Evolutionary conservation across 2,888 invertebrate genomes (phyloP).

Genomic region (Ectobius pallidus): DNA sequence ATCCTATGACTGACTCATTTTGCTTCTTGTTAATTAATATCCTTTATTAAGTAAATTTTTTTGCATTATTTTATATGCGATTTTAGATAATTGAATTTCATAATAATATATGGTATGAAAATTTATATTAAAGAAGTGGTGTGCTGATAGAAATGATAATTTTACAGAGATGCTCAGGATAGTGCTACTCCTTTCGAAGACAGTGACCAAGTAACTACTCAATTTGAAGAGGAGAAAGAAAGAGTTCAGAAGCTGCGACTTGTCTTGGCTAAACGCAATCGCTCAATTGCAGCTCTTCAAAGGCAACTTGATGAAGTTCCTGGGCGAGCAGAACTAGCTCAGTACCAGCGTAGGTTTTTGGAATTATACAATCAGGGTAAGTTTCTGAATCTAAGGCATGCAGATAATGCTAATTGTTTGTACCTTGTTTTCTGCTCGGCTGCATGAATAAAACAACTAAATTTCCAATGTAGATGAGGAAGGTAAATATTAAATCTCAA

Average conservation of each 20-base stretch:
- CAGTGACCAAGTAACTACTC: conserved; percentile 55
- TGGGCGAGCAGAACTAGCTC: conserved; percentile 88
- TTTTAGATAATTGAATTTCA: no score
- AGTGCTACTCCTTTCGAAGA: conserved; percentile 43
- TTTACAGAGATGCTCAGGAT: conserved; percentile 46
- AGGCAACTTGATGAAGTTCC: conserved; percentile 92
- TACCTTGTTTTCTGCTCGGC: neutral
- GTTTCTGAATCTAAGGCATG: neutral
- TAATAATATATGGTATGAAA: no score
- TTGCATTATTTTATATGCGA: no score
- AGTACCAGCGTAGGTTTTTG: conserved; percentile 94
- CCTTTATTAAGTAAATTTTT: no score
- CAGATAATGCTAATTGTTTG: neutral
- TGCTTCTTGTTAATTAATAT: no score
- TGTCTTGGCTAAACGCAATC: conserved; percentile 78
- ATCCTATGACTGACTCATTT: no score
- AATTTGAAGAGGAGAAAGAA: conserved; percentile 68
- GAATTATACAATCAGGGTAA: conserved; percentile 93
- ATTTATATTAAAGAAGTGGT: no score
- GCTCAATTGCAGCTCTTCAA: conserved; percentile 79
- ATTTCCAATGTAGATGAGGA: no score
- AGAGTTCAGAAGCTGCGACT: conserved; percentile 64
- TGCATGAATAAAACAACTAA: no score
- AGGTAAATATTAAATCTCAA: no score
- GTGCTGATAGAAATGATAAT: no score